Evolutionary conservation across 2,113 vertebrate species (phyloP), one percentile per base, ranked within the genome.

Genomic region (Gymnobelideus leadbeateri): DNA sequence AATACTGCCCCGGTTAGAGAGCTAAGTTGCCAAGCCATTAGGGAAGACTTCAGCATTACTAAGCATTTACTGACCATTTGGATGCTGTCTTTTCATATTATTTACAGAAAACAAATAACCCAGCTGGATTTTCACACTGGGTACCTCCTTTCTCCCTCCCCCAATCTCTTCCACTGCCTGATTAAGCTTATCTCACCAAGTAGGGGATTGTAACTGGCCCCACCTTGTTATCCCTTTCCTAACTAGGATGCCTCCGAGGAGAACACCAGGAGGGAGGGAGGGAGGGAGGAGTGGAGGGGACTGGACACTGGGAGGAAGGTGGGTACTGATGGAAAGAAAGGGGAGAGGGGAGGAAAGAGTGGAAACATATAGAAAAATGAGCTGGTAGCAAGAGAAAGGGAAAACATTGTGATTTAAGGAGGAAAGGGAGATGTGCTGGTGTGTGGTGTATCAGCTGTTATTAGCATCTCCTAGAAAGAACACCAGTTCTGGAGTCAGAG

Each of bases 201-300:
- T 95, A 95, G 94, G 94, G 97, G 97, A 98, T 98, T 97, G 98
- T n/a, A 84, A 43, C n/a, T 84, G 68, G 96, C 97, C 97, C 97
- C 96, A 8, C 98, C n/a, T 84, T 43, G n/a, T 84, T 84, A 84
- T 84, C 37, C 19, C 19, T 21, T 7, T n/a, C 21, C 68, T 84
- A 21, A 43, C n/a, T 37, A 68, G n/a, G 4, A 5, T 68, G 31
- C 31, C 31, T 68, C 16, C 43, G 5, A 7, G 37, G 16, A 12
- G 3, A 43, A 84, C 19, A 5, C n/a, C n/a, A n/a, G 12, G 9
- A 57, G 7, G 5, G 31, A 16, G 31, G 61, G 61, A n/a, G 31
- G 12, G 57, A 28, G 57, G 3, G n/a, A 43, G n/a, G n/a, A 19
- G 9, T 84, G n/a, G 19, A 53, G 14, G 55, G 55, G 55, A 57